phyloP scores from a whole-genome alignment of 2,797 vertebrate species.

The Alcedo atthis region DNA sequence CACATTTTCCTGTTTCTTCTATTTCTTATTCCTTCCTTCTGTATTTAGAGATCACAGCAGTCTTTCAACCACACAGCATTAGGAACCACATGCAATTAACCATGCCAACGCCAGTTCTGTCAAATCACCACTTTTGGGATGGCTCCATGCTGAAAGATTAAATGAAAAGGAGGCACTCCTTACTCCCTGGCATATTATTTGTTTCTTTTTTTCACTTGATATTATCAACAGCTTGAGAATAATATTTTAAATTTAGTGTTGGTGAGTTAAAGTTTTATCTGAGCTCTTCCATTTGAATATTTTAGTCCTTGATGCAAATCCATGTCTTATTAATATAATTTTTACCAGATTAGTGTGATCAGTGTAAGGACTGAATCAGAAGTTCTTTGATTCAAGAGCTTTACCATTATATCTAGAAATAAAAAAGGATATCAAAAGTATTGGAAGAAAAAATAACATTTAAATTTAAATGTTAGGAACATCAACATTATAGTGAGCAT shows the following conservation, averaged over 20 bases:
- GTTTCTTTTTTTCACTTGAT: background rate
- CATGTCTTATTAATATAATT: background rate
- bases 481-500: background rate
- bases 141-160: background rate
- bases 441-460: background rate
- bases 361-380: background rate
- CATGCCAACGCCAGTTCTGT: background rate
- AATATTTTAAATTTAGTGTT: background rate
- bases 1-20: background rate
- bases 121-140: background rate
- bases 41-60: background rate
- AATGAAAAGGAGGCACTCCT: background rate
- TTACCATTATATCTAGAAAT: background rate
- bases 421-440: background rate
- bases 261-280: background rate
- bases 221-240: background rate
- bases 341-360: background rate
- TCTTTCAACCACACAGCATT: background rate
- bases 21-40: background rate
- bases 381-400: background rate
- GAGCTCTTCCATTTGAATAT: background rate
- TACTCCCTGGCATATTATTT: background rate
- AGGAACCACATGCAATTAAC: background rate
- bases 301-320: background rate
- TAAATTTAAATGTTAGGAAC: background rate